Conservation (phyloP, 1,140 invertebrate species). For the Microplitis mediator region DNA sequence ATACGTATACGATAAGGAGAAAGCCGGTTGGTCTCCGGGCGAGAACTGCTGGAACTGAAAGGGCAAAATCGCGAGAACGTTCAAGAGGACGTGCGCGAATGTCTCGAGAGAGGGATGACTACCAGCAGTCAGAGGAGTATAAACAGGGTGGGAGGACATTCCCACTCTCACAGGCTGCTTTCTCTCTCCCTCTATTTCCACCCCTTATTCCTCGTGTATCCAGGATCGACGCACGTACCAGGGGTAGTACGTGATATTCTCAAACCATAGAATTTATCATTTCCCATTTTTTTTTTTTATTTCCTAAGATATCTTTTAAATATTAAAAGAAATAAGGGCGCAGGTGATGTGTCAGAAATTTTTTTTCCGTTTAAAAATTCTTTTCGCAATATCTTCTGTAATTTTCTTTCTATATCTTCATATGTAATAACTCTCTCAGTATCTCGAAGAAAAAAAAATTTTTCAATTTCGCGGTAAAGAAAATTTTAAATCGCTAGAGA, state of each 20-base stretch:
- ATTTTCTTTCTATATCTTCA: too few relatives aligned
- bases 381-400: neutral
- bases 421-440: too few relatives aligned
- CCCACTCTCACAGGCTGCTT: neutral
- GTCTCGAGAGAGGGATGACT: slow-evolving; percentile 30
- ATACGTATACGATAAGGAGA: neutral
- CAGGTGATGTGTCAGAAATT: neutral
- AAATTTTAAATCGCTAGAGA: too few relatives aligned
- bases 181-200: neutral
- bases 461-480: too few relatives aligned
- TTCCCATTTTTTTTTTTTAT: neutral
- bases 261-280: slow-evolving; percentile 3
- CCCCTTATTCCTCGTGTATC: neutral
- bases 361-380: neutral
- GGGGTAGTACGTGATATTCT: slow-evolving; percentile 41
- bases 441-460: too few relatives aligned
- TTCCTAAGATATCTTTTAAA: neutral
- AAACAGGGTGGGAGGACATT: slow-evolving; percentile 20
- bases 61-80: slow-evolving; percentile 38
- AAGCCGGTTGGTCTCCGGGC: slow-evolving; percentile 48
- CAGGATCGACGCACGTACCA: slow-evolving; percentile 35
- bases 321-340: neutral
- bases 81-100: slow-evolving; percentile 31
- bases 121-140: slow-evolving; percentile 13
- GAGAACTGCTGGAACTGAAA: slow-evolving; percentile 56